phyloP scores from a whole-genome alignment of 37 sponge, comb jelly and placozoan species.

The Eunapius fragilis region DNA sequence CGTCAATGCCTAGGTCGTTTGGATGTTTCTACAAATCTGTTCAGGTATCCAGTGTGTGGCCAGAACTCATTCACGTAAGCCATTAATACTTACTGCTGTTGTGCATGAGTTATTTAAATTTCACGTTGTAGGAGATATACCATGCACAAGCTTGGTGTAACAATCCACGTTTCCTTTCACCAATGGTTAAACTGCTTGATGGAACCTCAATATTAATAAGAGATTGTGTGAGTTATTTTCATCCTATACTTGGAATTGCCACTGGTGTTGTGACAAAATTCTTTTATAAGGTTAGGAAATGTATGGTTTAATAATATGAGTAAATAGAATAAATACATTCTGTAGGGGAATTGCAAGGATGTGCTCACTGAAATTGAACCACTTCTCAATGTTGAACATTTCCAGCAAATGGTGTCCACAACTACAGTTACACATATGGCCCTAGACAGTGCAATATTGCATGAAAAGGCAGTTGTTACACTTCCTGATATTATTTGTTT shows the following conservation, averaged over 20 bases:
- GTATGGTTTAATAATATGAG: neutral
- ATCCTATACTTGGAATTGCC: neutral
- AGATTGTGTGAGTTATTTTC: neutral
- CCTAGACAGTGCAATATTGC: too few relatives aligned
- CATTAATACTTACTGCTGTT: neutral
- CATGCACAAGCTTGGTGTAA: neutral
- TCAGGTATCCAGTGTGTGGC: too few relatives aligned
- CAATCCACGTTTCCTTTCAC: neutral
- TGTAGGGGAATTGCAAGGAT: neutral
- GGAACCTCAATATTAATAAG: neutral
- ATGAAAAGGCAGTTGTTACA: too few relatives aligned
- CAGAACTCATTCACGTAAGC: neutral
- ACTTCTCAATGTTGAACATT: neutral
- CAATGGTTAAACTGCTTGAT: neutral
- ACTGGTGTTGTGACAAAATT: neutral
- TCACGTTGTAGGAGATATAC: neutral
- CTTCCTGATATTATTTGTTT: too few relatives aligned
- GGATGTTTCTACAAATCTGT: too few relatives aligned
- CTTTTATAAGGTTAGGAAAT: neutral
- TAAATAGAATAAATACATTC: neutral
- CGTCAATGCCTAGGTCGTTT: too few relatives aligned
- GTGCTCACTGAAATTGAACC: neutral
- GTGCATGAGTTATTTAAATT: neutral
- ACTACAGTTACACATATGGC: neutral
- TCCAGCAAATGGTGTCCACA: neutral